Conservation (phyloP, 2,113 vertebrate species). For the Caloenas nicobarica region DNA sequence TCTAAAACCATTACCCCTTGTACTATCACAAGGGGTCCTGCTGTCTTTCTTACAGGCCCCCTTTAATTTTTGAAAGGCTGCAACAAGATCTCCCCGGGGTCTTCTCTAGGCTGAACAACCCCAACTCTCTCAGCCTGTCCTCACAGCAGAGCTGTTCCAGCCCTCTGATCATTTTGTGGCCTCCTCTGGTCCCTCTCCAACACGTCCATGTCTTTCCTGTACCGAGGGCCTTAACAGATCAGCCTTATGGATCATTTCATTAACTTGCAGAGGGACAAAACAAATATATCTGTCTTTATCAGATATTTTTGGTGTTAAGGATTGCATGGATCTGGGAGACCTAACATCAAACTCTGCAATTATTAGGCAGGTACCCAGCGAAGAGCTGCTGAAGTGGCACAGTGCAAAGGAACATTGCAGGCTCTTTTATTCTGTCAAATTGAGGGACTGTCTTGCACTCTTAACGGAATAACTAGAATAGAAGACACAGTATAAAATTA, state of each 20-base stretch:
- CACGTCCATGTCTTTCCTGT: too few relatives aligned
- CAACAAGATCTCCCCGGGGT: too few relatives aligned
- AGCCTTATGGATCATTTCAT: background rate
- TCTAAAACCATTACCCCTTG: too few relatives aligned
- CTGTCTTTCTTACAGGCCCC: too few relatives aligned
- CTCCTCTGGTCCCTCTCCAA: too few relatives aligned
- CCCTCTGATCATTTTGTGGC: too few relatives aligned
- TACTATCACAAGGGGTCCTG: too few relatives aligned
- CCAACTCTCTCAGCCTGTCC: too few relatives aligned
- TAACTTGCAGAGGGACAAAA: background rate
- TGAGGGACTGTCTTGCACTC: background rate
- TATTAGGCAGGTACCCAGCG: background rate
- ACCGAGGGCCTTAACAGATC: too few relatives aligned
- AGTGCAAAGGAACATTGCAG: background rate
- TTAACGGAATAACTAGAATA: background rate
- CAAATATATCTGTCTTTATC: background rate
- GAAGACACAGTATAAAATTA: background rate
- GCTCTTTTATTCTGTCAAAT: background rate
- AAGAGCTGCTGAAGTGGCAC: background rate
- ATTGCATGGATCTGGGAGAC: background rate
- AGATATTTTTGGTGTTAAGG: background rate
- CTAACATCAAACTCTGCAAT: background rate
- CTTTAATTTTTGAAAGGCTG: too few relatives aligned
- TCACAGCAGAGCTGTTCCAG: too few relatives aligned
- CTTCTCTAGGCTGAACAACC: too few relatives aligned